These are phyloP conservation scores for Phaonia tiefii DNA, from an alignment of 2,888 invertebrate species.

Conservation along the genomic window DNA sequence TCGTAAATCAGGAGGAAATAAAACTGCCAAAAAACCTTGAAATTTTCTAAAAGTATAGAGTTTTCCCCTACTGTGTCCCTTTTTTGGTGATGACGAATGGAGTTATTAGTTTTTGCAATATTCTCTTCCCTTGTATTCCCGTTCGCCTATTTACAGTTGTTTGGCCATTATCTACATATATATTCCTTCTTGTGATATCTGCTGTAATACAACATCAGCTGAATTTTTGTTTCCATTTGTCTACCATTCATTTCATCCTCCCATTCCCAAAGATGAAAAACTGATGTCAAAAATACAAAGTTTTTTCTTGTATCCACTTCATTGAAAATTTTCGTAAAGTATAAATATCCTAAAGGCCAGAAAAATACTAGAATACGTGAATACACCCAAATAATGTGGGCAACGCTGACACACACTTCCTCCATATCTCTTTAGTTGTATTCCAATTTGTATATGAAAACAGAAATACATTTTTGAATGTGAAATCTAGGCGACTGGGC, in stretches of 20 bases:
- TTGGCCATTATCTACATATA: slow-evolving; percentile 1
- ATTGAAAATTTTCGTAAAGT: slow-evolving; percentile 22
- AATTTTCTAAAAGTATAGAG: too few species aligned
- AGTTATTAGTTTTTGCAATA: neutral
- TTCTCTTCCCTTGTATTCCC: neutral
- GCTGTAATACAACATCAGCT: neutral
- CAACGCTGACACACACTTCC: too few species aligned
- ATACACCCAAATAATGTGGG: too few species aligned
- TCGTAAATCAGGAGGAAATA: too few species aligned
- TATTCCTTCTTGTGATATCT: slow-evolving; percentile 16
- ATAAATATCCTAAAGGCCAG: slow-evolving; percentile 11
- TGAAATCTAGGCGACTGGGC: slow-evolving; percentile 70
- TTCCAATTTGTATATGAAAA: neutral
- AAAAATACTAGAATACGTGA: neutral
- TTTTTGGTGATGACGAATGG: neutral
- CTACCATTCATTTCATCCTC: neutral
- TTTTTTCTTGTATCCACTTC: neutral
- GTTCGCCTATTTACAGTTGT: neutral
- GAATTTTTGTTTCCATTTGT: neutral
- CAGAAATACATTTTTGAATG: neutral
- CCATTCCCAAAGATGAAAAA: neutral
- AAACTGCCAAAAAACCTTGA: too few species aligned
- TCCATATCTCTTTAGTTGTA: neutral
- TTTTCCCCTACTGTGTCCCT: too few species aligned
- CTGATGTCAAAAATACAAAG: neutral